Evolutionary conservation across 2,888 invertebrate genomes (phyloP).

Genomic region (Cheiracanthium punctorium): DNA sequence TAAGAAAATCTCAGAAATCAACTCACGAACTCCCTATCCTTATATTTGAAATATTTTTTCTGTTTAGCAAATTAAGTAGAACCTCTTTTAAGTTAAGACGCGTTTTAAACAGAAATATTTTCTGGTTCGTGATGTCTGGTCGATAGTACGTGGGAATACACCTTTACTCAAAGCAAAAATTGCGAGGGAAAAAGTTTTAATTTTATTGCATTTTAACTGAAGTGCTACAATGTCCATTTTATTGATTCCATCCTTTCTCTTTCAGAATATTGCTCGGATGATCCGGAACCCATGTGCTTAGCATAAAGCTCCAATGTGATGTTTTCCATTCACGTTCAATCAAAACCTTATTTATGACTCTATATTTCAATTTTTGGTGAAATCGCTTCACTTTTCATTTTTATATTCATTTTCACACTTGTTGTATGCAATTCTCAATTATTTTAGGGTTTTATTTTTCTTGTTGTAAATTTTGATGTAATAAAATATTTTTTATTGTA

Average conservation of each 20-base stretch:
- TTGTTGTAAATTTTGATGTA: no score
- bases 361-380: constrained; percentile 15
- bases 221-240: neutral
- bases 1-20: no score
- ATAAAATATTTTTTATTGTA: no score
- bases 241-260: neutral
- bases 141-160: neutral
- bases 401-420: no score
- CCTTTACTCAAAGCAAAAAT: neutral
- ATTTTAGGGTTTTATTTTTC: no score
- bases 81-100: no score
- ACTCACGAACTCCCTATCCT: no score
- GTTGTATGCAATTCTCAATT: no score
- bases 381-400: no score
- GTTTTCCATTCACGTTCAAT: constrained; percentile 11
- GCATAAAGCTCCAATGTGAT: constrained; percentile 1
- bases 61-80: no score
- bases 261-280: constrained; percentile 62
- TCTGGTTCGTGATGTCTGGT: neutral
- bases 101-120: no score
- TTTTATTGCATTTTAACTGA: neutral
- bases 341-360: constrained; percentile 54
- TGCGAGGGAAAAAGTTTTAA: no score
- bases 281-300: constrained; percentile 44
- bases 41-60: neutral